Evolutionary conservation across 2,113 vertebrate genomes (phyloP).

Genomic region (Nymphicus hollandicus): DNA sequence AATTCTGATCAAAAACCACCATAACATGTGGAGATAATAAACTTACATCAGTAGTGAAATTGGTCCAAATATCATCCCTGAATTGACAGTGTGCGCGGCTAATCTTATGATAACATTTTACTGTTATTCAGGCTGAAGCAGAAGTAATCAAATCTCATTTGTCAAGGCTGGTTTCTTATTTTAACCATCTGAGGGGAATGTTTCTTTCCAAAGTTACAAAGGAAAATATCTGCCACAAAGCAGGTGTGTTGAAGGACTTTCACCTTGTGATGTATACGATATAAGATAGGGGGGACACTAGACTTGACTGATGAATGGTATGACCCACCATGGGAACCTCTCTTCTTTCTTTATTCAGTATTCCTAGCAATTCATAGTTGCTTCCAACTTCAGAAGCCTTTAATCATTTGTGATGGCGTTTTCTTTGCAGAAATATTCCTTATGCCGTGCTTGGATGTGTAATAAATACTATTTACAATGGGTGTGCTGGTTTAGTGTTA

Average conservation of each 20-base stretch:
- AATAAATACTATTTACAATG: neutral
- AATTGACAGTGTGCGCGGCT: neutral
- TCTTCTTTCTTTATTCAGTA: neutral
- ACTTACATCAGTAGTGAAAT: neutral
- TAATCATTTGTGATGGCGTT: neutral
- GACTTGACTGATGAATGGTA: neutral
- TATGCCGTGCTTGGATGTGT: neutral
- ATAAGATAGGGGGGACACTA: neutral
- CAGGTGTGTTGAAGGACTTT: neutral
- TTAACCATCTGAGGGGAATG: neutral
- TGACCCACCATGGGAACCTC: neutral
- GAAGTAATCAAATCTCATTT: constrained; percentile 20
- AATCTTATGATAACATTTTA: neutral
- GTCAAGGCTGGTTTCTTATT: neutral
- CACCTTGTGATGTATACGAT: neutral
- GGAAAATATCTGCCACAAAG: neutral
- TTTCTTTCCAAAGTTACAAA: neutral
- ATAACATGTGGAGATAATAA: neutral
- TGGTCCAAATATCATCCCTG: neutral
- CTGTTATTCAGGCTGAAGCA: neutral
- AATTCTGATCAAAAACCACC: constrained; percentile 18
- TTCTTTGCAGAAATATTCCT: neutral
- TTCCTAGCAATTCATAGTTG: neutral
- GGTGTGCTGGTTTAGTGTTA: neutral
- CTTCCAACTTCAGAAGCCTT: neutral